phyloP scores from a whole-genome alignment of 2,113 vertebrate species.

The Otocyon megalotis region DNA sequence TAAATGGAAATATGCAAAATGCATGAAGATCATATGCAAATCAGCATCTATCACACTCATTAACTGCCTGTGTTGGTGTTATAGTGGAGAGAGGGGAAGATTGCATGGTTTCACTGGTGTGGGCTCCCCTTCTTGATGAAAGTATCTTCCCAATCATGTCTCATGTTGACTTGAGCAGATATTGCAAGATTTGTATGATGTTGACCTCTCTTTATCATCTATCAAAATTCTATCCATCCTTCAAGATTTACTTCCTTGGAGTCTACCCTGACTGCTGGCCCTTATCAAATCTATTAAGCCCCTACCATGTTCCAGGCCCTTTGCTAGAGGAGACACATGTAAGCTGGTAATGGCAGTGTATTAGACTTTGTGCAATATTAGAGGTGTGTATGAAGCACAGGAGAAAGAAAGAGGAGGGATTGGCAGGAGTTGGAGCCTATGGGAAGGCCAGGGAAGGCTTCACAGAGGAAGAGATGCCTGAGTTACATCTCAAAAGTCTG shows the following conservation, averaged over 20 bases:
- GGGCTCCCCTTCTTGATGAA: neutral
- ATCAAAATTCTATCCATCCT: conserved; percentile 52
- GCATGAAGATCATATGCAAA: conserved; percentile 15
- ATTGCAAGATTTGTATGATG: conserved; percentile 27
- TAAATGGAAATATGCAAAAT: conserved; percentile 59
- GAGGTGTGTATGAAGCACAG: neutral
- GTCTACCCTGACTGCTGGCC: conserved; percentile 8
- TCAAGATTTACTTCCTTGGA: neutral
- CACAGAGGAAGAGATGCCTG: neutral
- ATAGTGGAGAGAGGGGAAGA: neutral
- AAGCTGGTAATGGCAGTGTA: neutral
- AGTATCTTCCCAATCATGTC: neutral
- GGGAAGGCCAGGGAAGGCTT: neutral
- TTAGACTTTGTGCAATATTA: neutral
- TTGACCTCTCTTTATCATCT: conserved; percentile 26
- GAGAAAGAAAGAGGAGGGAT: neutral
- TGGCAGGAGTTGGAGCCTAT: neutral
- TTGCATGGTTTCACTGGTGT: neutral
- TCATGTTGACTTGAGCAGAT: conserved; percentile 1
- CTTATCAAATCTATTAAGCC: conserved; percentile 54
- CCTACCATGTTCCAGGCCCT: neutral
- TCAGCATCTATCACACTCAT: conserved; percentile 4
- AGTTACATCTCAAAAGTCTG: neutral
- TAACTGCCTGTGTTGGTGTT: neutral
- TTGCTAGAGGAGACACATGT: neutral